Evolutionary conservation across 1,140 invertebrate species (phyloP).

Genomic region (Drosophila ananassae): DNA sequence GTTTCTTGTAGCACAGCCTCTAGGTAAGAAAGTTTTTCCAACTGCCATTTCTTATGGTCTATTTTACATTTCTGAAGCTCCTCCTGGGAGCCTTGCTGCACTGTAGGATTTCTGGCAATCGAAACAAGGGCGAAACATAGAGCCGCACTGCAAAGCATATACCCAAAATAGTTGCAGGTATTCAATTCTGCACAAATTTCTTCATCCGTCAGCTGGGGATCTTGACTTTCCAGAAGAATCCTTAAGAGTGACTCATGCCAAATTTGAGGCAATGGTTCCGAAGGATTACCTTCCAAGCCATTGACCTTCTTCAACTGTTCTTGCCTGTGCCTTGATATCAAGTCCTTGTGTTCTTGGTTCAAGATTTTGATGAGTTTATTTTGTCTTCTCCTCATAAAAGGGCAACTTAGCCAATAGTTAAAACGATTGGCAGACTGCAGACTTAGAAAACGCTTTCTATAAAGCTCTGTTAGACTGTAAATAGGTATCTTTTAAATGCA

Average conservation of each 20-base stretch:
- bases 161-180: conserved; percentile 57
- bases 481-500: not conserved
- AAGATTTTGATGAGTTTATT: conserved; percentile 40
- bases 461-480: conserved; percentile 45
- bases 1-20: conserved; percentile 53
- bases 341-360: conserved; percentile 43
- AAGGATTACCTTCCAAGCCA: not conserved
- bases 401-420: conserved; percentile 48
- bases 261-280: conserved; percentile 7
- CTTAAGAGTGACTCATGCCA: conserved; percentile 44
- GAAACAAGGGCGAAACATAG: conserved; percentile 53
- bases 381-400: conserved; percentile 42
- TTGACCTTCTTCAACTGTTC: not conserved
- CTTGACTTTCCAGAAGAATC: conserved; percentile 13
- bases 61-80: conserved; percentile 23
- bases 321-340: conserved; percentile 18
- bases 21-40: conserved; percentile 33
- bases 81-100: conserved; percentile 52
- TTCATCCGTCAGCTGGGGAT: conserved; percentile 5
- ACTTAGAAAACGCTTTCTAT: conserved; percentile 58
- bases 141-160: conserved; percentile 51
- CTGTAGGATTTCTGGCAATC: conserved; percentile 58
- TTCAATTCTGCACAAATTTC: conserved; percentile 56
- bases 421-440: conserved; percentile 57
- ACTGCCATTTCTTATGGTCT: not conserved